Conservation (phyloP, 2,888 invertebrate genomes). For the Lymantria monacha region DNA sequence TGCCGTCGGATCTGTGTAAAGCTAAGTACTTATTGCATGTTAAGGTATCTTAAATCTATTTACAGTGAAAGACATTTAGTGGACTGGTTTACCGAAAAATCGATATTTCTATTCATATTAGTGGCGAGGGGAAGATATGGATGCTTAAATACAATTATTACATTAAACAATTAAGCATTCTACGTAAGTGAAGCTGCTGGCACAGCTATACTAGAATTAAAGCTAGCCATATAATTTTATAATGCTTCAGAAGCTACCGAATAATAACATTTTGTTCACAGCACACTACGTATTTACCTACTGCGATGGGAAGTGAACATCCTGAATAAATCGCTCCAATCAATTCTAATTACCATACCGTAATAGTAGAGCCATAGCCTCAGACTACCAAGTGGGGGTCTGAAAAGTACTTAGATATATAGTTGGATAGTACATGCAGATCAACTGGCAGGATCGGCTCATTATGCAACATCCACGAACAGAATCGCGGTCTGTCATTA, state of each 20-base stretch:
- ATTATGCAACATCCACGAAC: conserved; percentile 72
- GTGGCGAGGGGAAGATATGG: too few species aligned
- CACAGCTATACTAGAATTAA: conserved; percentile 11
- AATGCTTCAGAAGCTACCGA: conserved; percentile 8
- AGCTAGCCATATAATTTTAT: conserved; percentile 9
- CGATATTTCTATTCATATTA: too few species aligned
- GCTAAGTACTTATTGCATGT: too few species aligned
- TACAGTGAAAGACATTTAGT: too few species aligned
- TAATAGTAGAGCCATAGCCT: conserved; percentile 29
- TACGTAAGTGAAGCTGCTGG: too few species aligned
- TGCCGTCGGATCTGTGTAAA: too few species aligned
- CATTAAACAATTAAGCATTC: too few species aligned
- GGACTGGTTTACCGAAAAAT: too few species aligned
- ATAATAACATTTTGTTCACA: conserved; percentile 14
- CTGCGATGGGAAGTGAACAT: conserved; percentile 14
- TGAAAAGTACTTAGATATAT: conserved; percentile 16
- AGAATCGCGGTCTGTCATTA: conserved; percentile 75
- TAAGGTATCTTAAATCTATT: too few species aligned
- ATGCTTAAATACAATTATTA: too few species aligned
- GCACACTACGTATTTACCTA: conserved; percentile 21
- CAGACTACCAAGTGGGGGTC: conserved; percentile 19
- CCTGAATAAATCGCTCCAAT: conserved; percentile 38
- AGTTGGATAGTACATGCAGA: conserved; percentile 37
- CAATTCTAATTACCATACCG: conserved; percentile 39
- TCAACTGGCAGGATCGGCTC: conserved; percentile 72